Evolutionary conservation across 1,140 invertebrate species (phyloP).

Genomic region (Hylyphantes graminicola): DNA sequence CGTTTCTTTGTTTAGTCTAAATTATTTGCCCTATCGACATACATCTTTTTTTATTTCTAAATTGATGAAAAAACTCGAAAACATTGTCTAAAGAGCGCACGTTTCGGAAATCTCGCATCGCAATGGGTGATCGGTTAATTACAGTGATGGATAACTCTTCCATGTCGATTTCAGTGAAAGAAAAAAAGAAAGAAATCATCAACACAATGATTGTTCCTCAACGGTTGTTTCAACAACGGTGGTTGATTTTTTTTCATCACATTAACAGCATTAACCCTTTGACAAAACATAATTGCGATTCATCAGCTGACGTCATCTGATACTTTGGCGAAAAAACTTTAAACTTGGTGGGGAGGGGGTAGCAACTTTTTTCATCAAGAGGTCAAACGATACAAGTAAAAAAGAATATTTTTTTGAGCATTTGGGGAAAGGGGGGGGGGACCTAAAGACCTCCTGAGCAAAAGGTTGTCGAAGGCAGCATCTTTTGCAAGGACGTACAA

Average conservation of each 20-base stretch:
- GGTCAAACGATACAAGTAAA: constrained; percentile 19
- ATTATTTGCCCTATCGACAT: too few relatives aligned
- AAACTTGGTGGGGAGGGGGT: neutral
- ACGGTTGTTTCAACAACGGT: too few relatives aligned
- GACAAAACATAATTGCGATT: constrained; percentile 31
- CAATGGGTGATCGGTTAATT: constrained; percentile 24
- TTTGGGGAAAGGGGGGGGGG: constrained; percentile 2
- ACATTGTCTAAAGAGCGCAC: too few relatives aligned
- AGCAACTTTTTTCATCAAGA: neutral
- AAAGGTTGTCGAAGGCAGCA: constrained; percentile 24
- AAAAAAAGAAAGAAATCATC: constrained; percentile 7
- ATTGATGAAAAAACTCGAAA: too few relatives aligned
- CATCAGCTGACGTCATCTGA: constrained; percentile 43
- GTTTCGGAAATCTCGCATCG: neutral
- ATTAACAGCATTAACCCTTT: constrained; percentile 46
- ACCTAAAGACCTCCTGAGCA: neutral
- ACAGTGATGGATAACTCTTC: neutral
- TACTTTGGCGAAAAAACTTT: neutral
- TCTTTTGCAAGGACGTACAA: constrained; percentile 31
- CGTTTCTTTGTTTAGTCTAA: too few relatives aligned
- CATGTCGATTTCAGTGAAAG: neutral
- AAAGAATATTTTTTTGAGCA: neutral
- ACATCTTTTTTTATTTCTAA: too few relatives aligned
- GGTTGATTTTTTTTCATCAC: neutral
- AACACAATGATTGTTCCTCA: neutral